Conservation (phyloP, 2,113 vertebrate genomes). For the Numenius arquata region DNA sequence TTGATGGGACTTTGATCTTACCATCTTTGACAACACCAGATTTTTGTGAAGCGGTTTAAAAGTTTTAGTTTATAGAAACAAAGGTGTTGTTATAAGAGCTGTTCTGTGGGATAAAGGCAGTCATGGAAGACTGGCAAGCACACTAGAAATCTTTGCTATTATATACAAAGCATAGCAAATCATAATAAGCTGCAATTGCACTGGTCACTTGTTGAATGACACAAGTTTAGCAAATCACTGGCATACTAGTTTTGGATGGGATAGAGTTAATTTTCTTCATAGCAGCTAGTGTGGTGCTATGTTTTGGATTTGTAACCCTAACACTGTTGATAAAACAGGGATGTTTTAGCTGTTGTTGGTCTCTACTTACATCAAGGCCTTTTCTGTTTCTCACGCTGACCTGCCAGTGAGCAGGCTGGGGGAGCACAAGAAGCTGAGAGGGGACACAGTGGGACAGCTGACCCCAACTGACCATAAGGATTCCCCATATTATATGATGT, state of each 20-base stretch:
- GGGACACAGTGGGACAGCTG: background rate
- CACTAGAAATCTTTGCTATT: background rate
- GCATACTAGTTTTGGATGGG: background rate
- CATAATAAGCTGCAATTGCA: background rate
- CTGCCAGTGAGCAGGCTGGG: background rate
- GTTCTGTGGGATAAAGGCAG: background rate
- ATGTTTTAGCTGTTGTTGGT: background rate
- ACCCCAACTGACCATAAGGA: background rate
- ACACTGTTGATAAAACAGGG: background rate
- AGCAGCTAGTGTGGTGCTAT: accelerated
- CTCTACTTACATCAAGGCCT: background rate
- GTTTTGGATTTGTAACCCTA: background rate
- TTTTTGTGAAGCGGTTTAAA: background rate
- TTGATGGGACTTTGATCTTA: background rate
- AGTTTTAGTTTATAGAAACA: background rate
- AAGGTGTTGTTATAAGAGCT: background rate
- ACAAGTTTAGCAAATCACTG: background rate
- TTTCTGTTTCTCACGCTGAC: background rate
- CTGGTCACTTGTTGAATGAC: background rate
- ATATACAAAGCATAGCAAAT: background rate
- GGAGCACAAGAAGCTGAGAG: background rate
- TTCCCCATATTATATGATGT: too few relatives aligned
- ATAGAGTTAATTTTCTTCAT: background rate
- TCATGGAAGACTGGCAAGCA: background rate
- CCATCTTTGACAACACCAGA: background rate